phyloP scores from a whole-genome alignment of 64 coral and sea anemone genomes.

The Stichodactyla helianthus region DNA sequence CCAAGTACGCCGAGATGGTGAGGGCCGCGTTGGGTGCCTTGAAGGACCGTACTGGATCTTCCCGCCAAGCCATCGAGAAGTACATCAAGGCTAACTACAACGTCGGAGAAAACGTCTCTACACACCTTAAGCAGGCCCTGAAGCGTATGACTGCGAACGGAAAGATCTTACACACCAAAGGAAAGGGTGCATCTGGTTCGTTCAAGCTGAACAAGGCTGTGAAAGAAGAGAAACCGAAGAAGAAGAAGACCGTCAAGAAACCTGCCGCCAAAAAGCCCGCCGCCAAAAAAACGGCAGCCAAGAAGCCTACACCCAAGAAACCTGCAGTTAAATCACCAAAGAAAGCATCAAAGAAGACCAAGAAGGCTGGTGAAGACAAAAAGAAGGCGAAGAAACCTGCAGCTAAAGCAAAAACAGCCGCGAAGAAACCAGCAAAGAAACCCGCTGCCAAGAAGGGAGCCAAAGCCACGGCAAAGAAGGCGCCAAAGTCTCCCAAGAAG shows the following conservation, averaged over 20 bases:
- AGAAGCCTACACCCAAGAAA: not conserved
- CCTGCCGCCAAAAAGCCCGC: not conserved
- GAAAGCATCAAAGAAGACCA: no score
- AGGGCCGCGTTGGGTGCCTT: not conserved
- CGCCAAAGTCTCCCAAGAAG: not conserved
- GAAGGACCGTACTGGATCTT: not conserved
- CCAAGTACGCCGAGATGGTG: not conserved
- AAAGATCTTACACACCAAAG: not conserved
- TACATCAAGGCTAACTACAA: not conserved
- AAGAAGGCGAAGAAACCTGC: not conserved
- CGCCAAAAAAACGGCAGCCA: not conserved
- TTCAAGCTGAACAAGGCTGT: not conserved
- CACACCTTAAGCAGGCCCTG: not conserved
- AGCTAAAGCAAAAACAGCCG: not conserved
- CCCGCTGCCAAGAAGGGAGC: not conserved
- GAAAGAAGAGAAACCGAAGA: not conserved
- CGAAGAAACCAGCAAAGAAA: not conserved
- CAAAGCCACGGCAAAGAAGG: not conserved
- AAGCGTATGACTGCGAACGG: not conserved
- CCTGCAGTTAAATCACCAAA: not conserved
- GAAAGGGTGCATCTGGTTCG: not conserved
- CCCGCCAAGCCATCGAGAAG: not conserved
- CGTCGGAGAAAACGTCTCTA: not conserved
- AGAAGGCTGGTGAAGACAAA: not conserved
- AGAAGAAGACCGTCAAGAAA: not conserved